A percentile compares a stretch with the other conserved stretches of the same genome.
phyloP scores from a whole-genome alignment of 2,888 invertebrate genomes.

The Xylota sylvarum region DNA sequence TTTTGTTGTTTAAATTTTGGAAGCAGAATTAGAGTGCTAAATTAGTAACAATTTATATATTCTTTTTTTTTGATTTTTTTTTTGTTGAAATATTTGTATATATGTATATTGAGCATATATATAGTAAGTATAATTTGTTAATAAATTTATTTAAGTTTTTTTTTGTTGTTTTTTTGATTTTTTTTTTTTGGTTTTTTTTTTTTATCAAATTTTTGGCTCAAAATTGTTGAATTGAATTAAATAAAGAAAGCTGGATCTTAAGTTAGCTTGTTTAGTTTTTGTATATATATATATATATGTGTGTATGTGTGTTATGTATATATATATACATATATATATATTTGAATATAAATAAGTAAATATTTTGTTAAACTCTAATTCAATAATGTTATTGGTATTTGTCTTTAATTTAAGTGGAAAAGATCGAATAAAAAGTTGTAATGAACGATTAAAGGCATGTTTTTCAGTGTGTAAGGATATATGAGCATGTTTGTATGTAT shows the following conservation, averaged over 20 bases:
- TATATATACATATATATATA: constrained; percentile 9
- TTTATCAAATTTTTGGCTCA: not conserved
- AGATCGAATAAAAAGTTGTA: constrained; percentile 5
- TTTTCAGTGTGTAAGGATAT: constrained; percentile 14
- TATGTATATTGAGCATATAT: constrained; percentile 1
- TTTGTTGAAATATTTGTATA: constrained; percentile 10
- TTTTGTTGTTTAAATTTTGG: not conserved
- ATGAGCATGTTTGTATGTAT: constrained; percentile 24
- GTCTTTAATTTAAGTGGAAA: not conserved
- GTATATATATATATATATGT: constrained; percentile 6
- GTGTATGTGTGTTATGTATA: not conserved
- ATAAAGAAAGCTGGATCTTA: constrained; percentile 15
- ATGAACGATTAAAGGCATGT: constrained; percentile 20
- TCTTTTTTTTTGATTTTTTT: constrained; percentile 33
- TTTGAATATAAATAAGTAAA: not conserved
- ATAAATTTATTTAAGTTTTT: not conserved
- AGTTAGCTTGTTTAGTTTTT: constrained; percentile 3
- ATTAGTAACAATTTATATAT: constrained; percentile 40
- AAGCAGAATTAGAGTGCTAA: constrained; percentile 30
- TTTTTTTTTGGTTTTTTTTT: not conserved
- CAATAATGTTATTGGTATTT: not conserved
- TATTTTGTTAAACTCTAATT: constrained; percentile 2
- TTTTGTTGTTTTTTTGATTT: not conserved
- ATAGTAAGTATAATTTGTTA: constrained; percentile 7
- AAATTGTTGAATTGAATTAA: constrained; percentile 11